phyloP scores from a whole-genome alignment of 2,888 invertebrate genomes.

The Nephrotoma appendiculata region DNA sequence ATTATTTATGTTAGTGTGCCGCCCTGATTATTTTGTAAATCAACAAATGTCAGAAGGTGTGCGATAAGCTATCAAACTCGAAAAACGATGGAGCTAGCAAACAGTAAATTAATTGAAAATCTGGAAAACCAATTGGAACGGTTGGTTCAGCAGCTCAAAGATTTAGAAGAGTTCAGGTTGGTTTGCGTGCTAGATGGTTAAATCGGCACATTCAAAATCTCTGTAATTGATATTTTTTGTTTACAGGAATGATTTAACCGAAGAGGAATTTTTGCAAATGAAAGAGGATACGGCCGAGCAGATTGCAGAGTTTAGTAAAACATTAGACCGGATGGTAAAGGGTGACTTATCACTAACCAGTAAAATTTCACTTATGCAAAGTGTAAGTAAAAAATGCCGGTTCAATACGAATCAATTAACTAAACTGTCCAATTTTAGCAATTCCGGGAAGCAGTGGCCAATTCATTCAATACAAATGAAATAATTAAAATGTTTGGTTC shows the following conservation, averaged over 20 bases:
- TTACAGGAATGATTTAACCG: slow-evolving; percentile 44
- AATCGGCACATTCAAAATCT: neutral
- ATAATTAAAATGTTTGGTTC: slow-evolving; percentile 57
- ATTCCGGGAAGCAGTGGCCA: slow-evolving; percentile 55
- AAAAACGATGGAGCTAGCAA: neutral
- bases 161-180: slow-evolving; percentile 55
- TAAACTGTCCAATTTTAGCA: slow-evolving; percentile 34
- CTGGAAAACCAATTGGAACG: slow-evolving; percentile 52
- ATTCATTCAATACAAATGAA: slow-evolving; percentile 60
- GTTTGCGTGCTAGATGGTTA: slow-evolving; percentile 11
- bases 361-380: slow-evolving; percentile 46
- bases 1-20: neutral
- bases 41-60: neutral
- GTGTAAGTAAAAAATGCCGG: slow-evolving; percentile 32
- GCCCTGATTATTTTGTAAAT: neutral
- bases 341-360: slow-evolving; percentile 55
- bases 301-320: slow-evolving; percentile 49
- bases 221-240: slow-evolving; percentile 3
- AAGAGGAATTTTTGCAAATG: slow-evolving; percentile 49
- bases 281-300: slow-evolving; percentile 56
- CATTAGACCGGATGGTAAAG: slow-evolving; percentile 43
- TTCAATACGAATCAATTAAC: neutral
- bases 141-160: slow-evolving; percentile 50
- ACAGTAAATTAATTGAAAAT: slow-evolving; percentile 40
- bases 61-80: neutral